A percentile compares a stretch with the other conserved stretches of the same genome.
phyloP scores from a whole-genome alignment of 2,797 vertebrate species.

The Geotrypetes seraphini region DNA sequence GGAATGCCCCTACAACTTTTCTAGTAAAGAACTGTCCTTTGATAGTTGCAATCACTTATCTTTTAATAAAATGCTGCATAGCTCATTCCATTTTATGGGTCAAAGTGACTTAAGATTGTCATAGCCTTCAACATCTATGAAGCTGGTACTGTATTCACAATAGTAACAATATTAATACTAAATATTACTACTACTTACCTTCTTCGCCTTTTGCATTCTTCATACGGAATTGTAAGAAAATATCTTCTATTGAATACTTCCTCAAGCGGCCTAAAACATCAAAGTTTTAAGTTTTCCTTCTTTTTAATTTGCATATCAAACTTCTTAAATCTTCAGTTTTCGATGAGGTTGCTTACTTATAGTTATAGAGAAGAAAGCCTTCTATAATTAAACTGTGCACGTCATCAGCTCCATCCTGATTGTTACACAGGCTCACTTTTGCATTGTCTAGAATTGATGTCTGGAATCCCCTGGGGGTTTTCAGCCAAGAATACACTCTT shows the following conservation, averaged over 20 bases:
- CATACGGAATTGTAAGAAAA: slow-evolving; percentile 81
- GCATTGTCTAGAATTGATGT: slow-evolving; percentile 3
- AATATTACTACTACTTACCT: too few relatives aligned
- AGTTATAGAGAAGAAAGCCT: slow-evolving; percentile 88
- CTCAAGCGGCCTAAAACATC: slow-evolving; percentile 65
- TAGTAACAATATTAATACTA: too few relatives aligned
- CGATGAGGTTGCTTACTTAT: slow-evolving; percentile 67
- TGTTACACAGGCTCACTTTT: not conserved
- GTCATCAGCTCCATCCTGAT: slow-evolving; percentile 11
- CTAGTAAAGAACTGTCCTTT: too few relatives aligned
- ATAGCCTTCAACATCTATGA: too few relatives aligned
- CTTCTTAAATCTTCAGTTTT: too few relatives aligned
- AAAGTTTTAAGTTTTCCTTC: not conserved
- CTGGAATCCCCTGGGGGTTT: slow-evolving; percentile 33
- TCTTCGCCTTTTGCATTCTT: slow-evolving; percentile 78
- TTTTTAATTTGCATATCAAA: too few relatives aligned
- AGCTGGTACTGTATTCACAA: too few relatives aligned
- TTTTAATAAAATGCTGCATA: too few relatives aligned
- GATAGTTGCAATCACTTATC: too few relatives aligned
- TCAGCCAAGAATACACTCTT: slow-evolving; percentile 52
- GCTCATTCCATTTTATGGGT: too few relatives aligned
- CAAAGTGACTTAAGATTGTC: too few relatives aligned
- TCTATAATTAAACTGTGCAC: slow-evolving; percentile 76
- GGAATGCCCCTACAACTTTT: too few relatives aligned
- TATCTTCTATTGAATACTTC: slow-evolving; percentile 74